Conservation (phyloP, 2,113 vertebrate species). For the Tiliqua scincoides region DNA sequence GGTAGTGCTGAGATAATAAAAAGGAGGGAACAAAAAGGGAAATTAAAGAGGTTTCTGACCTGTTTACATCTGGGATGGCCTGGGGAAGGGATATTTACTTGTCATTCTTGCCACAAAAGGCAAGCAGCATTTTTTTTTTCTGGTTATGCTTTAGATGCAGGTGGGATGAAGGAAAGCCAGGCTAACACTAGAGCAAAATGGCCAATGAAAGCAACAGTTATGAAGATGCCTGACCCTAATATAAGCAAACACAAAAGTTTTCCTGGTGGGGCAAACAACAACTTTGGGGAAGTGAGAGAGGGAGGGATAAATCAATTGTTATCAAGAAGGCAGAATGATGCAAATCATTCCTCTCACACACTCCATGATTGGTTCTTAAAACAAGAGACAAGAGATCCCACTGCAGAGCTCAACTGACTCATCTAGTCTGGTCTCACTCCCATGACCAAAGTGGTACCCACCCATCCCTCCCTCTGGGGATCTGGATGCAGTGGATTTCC, state of each 20-base stretch:
- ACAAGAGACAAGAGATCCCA: too few species aligned
- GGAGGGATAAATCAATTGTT: not conserved
- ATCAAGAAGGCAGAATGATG: not conserved
- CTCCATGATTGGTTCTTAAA: too few species aligned
- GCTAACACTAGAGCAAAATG: not conserved
- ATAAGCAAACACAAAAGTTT: not conserved
- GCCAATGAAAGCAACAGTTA: not conserved
- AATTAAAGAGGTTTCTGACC: slow-evolving; percentile 4
- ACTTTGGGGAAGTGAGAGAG: not conserved
- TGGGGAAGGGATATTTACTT: not conserved
- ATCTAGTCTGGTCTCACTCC: too few species aligned
- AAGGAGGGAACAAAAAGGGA: not conserved
- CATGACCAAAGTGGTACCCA: too few species aligned
- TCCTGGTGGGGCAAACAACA: not conserved
- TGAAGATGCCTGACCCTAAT: not conserved
- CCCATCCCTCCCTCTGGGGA: too few species aligned
- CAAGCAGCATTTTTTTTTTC: not conserved
- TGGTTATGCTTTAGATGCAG: not conserved
- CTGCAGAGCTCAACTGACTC: too few species aligned
- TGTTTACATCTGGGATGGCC: not conserved
- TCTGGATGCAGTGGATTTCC: too few species aligned
- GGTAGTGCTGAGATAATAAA: not conserved
- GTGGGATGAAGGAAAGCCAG: not conserved
- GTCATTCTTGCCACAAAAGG: not conserved
- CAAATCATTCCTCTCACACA: too few species aligned